A percentile compares a stretch with the other conserved stretches of the same genome.
These are phyloP conservation scores for Neocrepidodera transversa DNA, from an alignment of 2,888 invertebrate genomes.

Conservation along the genomic window DNA sequence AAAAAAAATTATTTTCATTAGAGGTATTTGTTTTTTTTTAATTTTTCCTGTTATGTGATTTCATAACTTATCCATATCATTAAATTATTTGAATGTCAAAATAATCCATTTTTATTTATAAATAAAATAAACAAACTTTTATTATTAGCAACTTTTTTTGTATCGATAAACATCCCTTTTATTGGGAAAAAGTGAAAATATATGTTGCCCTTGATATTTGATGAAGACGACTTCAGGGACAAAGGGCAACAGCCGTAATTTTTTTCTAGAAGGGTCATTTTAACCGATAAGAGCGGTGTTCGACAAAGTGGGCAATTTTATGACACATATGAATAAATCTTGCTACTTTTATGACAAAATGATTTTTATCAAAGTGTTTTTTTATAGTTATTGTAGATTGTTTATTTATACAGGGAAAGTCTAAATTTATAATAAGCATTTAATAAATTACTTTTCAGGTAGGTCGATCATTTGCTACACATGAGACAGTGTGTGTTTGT, in stretches of 20 bases:
- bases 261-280: constrained; percentile 11
- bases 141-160: too few relatives aligned
- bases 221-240: constrained; percentile 3
- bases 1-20: too few relatives aligned
- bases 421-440: background rate
- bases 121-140: too few relatives aligned
- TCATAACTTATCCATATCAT: too few relatives aligned
- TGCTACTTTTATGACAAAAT: background rate
- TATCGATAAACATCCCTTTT: too few relatives aligned
- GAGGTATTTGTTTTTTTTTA: too few relatives aligned
- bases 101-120: too few relatives aligned
- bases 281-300: constrained; percentile 27
- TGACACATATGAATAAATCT: constrained; percentile 15
- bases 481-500: constrained; percentile 11
- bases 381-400: background rate
- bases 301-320: constrained; percentile 28
- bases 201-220: background rate
- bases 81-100: too few relatives aligned
- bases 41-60: too few relatives aligned
- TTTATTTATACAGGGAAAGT: background rate
- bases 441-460: constrained; percentile 24
- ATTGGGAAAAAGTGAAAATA: too few relatives aligned
- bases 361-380: background rate
- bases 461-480: constrained; percentile 12
- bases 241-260: constrained; percentile 6